Evolutionary conservation across 1,140 invertebrate genomes (phyloP), one percentile per base, ranked within the genome.

Genomic region (Nasonia vitripennis): DNA sequence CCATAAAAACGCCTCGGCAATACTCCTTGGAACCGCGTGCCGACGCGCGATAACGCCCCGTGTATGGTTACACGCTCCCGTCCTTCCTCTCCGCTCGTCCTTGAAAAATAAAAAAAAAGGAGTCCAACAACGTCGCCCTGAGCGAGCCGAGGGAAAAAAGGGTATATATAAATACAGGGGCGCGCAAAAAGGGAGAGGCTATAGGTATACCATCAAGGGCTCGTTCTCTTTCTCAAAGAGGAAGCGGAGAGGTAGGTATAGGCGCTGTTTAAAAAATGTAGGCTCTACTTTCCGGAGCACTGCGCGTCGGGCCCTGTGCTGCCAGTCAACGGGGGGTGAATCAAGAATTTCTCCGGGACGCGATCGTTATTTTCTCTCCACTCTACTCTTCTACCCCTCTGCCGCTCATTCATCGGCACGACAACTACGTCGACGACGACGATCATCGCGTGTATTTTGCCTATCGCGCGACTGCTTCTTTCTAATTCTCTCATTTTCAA

Each of bases 221-320:
- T 23, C 7, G 41, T 23, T 79, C 51, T 78, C 67, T 86, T 86
- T 87, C 51, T 82, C 78, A 81, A 71, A 27, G 23, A 48, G 78
- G 55, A 71, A 27, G 23, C 31, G 77, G 55, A 83, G 75, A 27
- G 45, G n/a, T 12, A 67, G 55, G 55, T 62, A 20, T 14, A 37
- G 7, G 20, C 10, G 9, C 9, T 68, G 41, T 77, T 83, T 86
- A 86, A 86, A 86, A 86, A 86, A 86, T 86, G 79, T 86, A 81
- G 62, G 27, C 55, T 73, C 73, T 34, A 81, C 74, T 81, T 85
- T 20, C 20, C 11, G 1, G 23, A 27, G 27, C 27, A 27, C 27
- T 37, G 5, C 27, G 51, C 31, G 10, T 12, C 6, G 45, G 27
- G 51, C 27, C n/a, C 2, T 27, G 27, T 10, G 77, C 45, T 27